These are phyloP conservation scores for Pseudomyrmex cubaensis DNA, from an alignment of 1,140 invertebrate species.

Conservation along the genomic window DNA sequence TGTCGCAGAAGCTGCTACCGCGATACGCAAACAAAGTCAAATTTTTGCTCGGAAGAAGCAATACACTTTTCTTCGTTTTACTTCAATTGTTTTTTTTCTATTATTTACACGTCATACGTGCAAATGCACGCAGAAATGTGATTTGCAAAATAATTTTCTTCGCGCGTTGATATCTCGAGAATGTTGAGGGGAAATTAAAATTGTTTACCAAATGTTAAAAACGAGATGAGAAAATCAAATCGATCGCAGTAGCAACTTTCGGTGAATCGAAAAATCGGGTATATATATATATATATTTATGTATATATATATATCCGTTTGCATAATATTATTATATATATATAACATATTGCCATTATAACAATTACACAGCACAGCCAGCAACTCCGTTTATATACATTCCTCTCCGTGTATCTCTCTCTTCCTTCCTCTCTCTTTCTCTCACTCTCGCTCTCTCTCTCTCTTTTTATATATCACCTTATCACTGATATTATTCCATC, in stretches of 20 bases:
- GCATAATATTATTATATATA: constrained; percentile 42
- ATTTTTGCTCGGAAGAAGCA: not conserved
- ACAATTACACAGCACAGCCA: constrained; percentile 75
- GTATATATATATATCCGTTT: constrained; percentile 9
- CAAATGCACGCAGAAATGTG: no score
- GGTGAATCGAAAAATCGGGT: constrained; percentile 33
- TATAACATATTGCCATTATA: constrained; percentile 73
- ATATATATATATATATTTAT: not conserved
- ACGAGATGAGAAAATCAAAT: not conserved
- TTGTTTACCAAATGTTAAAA: not conserved
- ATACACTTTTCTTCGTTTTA: not conserved
- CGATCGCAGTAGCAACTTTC: constrained; percentile 50
- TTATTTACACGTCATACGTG: not conserved
- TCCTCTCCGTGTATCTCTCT: not conserved
- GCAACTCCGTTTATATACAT: constrained; percentile 70
- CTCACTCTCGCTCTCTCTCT: no score
- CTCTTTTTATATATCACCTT: constrained; percentile 3
- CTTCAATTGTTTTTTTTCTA: no score
- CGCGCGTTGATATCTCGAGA: no score
- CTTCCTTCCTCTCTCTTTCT: no score
- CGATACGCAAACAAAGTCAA: not conserved
- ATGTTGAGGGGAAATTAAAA: no score
- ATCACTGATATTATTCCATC: constrained; percentile 44
- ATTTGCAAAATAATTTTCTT: no score
- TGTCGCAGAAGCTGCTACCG: constrained; percentile 23